A percentile compares a stretch with the other conserved stretches of the same genome.
Evolutionary conservation across 2,113 vertebrate species (phyloP).

Genomic region (Alethe diademata): DNA sequence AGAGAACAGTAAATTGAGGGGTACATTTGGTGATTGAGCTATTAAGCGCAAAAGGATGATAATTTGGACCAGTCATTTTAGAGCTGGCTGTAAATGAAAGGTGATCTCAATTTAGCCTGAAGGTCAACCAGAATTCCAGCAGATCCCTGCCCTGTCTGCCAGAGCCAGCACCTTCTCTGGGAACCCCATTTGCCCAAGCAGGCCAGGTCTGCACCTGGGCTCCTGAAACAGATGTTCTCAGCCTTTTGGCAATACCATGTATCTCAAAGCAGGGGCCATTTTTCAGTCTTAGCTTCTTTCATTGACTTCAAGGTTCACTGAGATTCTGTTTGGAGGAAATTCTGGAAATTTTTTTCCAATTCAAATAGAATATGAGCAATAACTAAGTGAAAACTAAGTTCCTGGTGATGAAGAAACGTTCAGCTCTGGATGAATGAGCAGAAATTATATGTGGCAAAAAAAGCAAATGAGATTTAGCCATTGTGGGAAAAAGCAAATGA

Average conservation of each 20-base stretch:
- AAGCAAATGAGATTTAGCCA: background rate
- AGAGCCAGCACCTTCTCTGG: background rate
- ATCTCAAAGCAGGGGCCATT: background rate
- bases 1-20: background rate
- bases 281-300: background rate
- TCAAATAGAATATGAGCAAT: background rate
- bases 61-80: background rate
- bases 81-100: background rate
- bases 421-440: background rate
- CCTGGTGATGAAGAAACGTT: background rate
- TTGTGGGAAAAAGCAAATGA: background rate
- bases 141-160: background rate
- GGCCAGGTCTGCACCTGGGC: background rate
- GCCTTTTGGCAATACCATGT: background rate
- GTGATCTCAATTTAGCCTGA: background rate
- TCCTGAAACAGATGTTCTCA: background rate
- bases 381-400: background rate
- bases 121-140: background rate
- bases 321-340: background rate
- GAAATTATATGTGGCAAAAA: background rate
- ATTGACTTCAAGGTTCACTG: background rate
- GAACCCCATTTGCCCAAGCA: background rate
- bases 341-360: background rate
- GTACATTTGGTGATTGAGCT: background rate
- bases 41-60: background rate